Evolutionary conservation across 1,140 invertebrate species (phyloP), one percentile per base, ranked within the genome.

Genomic region (Aphaenogaster ashmeadi): DNA sequence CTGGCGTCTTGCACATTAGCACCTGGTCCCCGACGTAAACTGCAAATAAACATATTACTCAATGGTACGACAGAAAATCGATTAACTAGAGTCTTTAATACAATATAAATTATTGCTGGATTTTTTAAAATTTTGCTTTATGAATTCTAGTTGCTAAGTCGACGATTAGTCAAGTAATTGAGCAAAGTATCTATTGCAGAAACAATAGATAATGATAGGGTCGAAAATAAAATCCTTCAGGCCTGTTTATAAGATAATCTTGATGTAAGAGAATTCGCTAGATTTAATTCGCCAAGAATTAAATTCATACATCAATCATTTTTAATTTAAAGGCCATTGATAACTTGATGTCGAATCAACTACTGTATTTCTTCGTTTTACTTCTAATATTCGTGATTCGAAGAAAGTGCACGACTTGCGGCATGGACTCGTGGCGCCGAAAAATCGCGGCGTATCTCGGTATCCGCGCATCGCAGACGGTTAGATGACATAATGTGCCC

Each of bases 1-100:
- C 98, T 98, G 90, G 97, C 97, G 94, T 99, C 99, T 96, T 98
- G 98, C 88, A 98, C 98, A 95, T 99, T 99, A 52, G 98, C 98
- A 86, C 98, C 98, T 36, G 98, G 97, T 78, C 98, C 98, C 94
- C 98, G 96, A 77, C 98, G 96, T 93, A 99, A 97, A 96, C 98
- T 99, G 95, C 27, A 97, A 97, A 75, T 62, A 41, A 38, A 88
- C 62, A 41, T 18, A 71, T 60, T 71, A 3, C 21, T 67, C 13
- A 72, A 71, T 87, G 5, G 54, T 44, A 84, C 21, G 36, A 79
- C 11, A 54, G 15, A 47, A 33, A 44, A 52, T 77, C 36, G 36
- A 64, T 38, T 1, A 36, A 60, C 21, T 47, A 3, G 44, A 47
- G 1, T 18, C 6, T 15, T 36, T 47, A 1, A 64, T 9, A 3